Base-by-base conservation (phyloP, 1,140 invertebrate genomes). In the Caenorhabditis latens region DNA sequence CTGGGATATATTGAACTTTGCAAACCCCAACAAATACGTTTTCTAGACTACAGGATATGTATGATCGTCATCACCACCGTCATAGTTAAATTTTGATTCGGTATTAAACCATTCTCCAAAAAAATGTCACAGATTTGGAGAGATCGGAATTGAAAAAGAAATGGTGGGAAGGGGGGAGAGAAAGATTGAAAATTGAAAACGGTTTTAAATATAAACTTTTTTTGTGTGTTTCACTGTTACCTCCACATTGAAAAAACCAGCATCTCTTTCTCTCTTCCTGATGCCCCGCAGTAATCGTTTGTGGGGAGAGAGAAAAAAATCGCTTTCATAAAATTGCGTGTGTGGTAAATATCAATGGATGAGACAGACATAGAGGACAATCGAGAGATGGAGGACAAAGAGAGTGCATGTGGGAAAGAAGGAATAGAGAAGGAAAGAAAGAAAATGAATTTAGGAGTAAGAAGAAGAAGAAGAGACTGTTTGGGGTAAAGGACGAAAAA, bases 261-360 rank as follows among this genome's bases (percentile, higher is more conserved):
- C 57, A n/a, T n/a, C 9, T 0, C 50, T 53, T 53, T 53, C 50
- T 53, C 50, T 53, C 16, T 53, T 53, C 16, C 16, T 16, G 50
- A 16, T 9, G 50, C 9, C 50, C 50, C 50, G 9, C 57, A 19
- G 57, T 58, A 58, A 58, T 58, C 57, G 57, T 58, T 5, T 58
- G 57, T 9, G 57, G 3, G 21, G 57, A 58, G 57, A 63, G 61
- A 63, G 24, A 63, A 14, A 63, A 63, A 63, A 63, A 63, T 63
- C 61, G 61, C 19, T 63, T 63, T 63, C 19, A 19, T 32, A n/a
- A n/a, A n/a, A 8, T 58, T 58, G 57, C n/a, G 57, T 16, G 6
- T 14, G 57, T 58, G 19, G 57, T 63, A 63, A 40, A 63, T 63
- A 21, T 32, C 24, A 8, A 6, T 3, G 21, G 14, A 24, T 7